A percentile compares a stretch with the other conserved stretches of the same genome.
Conservation (phyloP, 2,888 invertebrate genomes). For the Phengaris alcon region DNA sequence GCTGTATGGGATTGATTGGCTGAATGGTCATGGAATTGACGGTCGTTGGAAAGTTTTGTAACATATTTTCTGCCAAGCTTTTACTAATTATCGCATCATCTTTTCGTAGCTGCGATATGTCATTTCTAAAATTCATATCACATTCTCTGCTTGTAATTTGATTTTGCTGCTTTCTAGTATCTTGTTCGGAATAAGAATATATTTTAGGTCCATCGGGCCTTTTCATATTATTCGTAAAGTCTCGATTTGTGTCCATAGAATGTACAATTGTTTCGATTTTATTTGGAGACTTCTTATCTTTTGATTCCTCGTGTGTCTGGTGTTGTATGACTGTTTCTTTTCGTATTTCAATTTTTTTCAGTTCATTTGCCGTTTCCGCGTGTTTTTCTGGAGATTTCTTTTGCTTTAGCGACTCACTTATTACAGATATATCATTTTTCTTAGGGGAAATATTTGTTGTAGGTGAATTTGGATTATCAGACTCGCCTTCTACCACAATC, state of each 20-base stretch:
- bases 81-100: conserved; percentile 69
- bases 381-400: conserved; percentile 58
- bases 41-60: conserved; percentile 60
- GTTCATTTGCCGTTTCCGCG: conserved; percentile 49
- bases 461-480: conserved; percentile 58
- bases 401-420: conserved; percentile 59
- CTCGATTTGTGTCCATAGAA: conserved; percentile 62
- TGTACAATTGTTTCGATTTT: conserved; percentile 68
- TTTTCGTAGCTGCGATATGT: conserved; percentile 56
- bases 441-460: conserved; percentile 54
- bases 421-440: conserved; percentile 58
- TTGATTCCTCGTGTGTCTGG: conserved; percentile 61
- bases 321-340: conserved; percentile 74
- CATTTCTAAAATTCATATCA: conserved; percentile 62
- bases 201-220: conserved; percentile 61
- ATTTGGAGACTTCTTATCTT: conserved; percentile 67
- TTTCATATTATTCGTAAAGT: conserved; percentile 51
- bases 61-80: conserved; percentile 59
- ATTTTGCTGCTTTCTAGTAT: conserved; percentile 53
- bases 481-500: conserved; percentile 67
- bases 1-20: conserved; percentile 62
- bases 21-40: conserved; percentile 72
- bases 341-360: conserved; percentile 62
- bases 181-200: conserved; percentile 60
- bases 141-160: conserved; percentile 56